Percentiles rank a stretch among this genome's conserved stretches.
phyloP scores from a whole-genome alignment of 2,888 invertebrate species.

The Myopa tessellatipennis region DNA sequence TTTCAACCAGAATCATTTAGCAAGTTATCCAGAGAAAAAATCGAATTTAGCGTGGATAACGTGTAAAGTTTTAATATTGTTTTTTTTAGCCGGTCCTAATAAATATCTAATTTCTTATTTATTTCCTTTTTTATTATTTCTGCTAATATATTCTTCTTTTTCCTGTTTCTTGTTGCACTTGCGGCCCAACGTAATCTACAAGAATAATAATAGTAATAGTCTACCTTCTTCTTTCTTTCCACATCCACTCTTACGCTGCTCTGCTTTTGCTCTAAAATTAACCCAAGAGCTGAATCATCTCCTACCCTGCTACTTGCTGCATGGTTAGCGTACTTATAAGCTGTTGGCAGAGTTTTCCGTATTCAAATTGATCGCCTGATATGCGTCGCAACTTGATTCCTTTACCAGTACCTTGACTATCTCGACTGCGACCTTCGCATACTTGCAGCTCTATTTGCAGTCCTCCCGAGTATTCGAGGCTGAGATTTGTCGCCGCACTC shows the following conservation, averaged over 20 bases:
- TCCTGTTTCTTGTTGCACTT: background rate
- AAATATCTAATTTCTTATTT: background rate
- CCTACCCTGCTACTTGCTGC: conserved; percentile 67
- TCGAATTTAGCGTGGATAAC: too few species aligned
- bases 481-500: conserved; percentile 70
- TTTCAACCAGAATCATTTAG: too few species aligned
- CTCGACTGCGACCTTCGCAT: conserved; percentile 75
- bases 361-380: conserved; percentile 88
- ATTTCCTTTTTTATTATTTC: background rate
- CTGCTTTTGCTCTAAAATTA: background rate
- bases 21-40: too few species aligned
- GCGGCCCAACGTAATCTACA: background rate
- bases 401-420: conserved; percentile 74
- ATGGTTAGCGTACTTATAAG: conserved; percentile 87
- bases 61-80: too few species aligned
- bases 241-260: background rate
- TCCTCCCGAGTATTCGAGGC: conserved; percentile 83
- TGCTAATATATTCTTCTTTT: background rate
- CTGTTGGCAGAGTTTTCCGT: conserved; percentile 88
- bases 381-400: conserved; percentile 87
- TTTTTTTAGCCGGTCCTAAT: background rate
- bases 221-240: background rate
- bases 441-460: conserved; percentile 88
- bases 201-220: too few species aligned
- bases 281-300: background rate